Percentiles rank a stretch among this genome's conserved stretches.
These are phyloP conservation scores for Globia sparganii DNA, from an alignment of 2,888 invertebrate species.

Conservation along the genomic window DNA sequence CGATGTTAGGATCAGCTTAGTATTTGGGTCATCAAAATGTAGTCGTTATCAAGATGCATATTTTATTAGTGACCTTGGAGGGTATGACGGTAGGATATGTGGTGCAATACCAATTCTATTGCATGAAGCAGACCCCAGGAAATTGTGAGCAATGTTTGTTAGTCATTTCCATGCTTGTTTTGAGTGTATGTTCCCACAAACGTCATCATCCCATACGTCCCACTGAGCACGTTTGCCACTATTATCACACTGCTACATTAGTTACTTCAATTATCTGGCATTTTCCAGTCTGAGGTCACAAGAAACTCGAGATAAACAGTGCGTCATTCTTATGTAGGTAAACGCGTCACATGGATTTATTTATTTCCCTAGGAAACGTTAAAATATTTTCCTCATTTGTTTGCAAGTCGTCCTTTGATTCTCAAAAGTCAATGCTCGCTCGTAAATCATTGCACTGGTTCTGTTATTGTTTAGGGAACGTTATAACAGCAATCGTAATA, in stretches of 20 bases:
- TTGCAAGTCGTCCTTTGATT: background rate
- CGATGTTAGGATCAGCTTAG: slow-evolving; percentile 17
- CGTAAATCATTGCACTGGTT: slow-evolving; percentile 25
- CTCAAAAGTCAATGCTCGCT: slow-evolving; percentile 6
- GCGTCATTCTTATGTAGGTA: slow-evolving; percentile 56
- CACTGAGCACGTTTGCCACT: slow-evolving; percentile 2
- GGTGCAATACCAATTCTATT: slow-evolving; percentile 26
- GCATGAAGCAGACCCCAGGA: slow-evolving; percentile 26
- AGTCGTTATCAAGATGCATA: slow-evolving; percentile 7
- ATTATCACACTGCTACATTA: slow-evolving; percentile 4
- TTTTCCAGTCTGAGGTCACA: slow-evolving; percentile 61
- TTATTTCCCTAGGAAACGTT: slow-evolving; percentile 38
- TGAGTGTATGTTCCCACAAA: slow-evolving; percentile 33
- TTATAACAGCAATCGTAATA: slow-evolving; percentile 48
- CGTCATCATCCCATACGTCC: slow-evolving; percentile 18
- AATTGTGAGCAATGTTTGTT: slow-evolving; percentile 37
- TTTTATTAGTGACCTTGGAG: slow-evolving; percentile 38
- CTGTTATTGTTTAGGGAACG: slow-evolving; percentile 37
- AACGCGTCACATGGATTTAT: slow-evolving; percentile 50
- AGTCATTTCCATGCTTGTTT: slow-evolving; percentile 28
- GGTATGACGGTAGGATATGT: slow-evolving; percentile 11
- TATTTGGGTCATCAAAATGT: slow-evolving; percentile 32
- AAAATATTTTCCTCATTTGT: slow-evolving; percentile 39
- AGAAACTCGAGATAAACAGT: slow-evolving; percentile 36
- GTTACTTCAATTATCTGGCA: slow-evolving; percentile 48